These are phyloP conservation scores for Nomada hirtipes DNA, from an alignment of 2,888 invertebrate genomes.

Conservation along the genomic window DNA sequence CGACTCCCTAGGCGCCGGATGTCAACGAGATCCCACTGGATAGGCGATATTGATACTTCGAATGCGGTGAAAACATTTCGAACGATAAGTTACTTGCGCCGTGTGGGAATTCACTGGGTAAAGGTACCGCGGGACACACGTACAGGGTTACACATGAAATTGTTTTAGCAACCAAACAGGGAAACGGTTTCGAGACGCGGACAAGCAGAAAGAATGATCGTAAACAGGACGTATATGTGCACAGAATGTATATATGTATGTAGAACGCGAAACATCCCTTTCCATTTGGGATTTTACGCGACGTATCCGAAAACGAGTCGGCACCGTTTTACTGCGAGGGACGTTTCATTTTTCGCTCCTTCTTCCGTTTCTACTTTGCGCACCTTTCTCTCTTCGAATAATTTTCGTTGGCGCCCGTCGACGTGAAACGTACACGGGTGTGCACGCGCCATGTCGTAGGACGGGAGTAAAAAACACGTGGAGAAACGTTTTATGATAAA, in stretches of 20 bases:
- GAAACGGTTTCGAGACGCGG: not conserved
- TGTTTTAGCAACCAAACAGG: conserved; percentile 14
- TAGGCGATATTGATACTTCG: no score
- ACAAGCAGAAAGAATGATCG: conserved; percentile 1
- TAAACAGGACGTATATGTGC: conserved; percentile 22
- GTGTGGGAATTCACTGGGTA: not conserved
- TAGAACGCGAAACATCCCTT: conserved; percentile 5
- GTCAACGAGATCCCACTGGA: not conserved
- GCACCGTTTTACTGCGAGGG: conserved; percentile 1
- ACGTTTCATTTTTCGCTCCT: not conserved
- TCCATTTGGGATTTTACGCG: conserved; percentile 21
- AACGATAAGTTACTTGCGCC: no score
- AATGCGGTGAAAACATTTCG: no score
- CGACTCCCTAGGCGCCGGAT: conserved; percentile 10
- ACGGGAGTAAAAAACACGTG: not conserved
- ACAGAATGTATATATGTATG: not conserved
- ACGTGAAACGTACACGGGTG: not conserved
- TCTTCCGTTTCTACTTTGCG: not conserved
- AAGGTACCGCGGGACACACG: not conserved
- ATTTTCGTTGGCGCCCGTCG: not conserved
- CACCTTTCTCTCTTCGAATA: not conserved
- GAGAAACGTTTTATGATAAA: not conserved
- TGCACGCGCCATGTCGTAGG: not conserved
- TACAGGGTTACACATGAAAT: conserved; percentile 3
- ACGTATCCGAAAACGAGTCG: conserved; percentile 19